Evolutionary conservation across 2,888 invertebrate species (phyloP), one percentile per base, ranked within the genome.

Genomic region (Temnothorax rugatulus): DNA sequence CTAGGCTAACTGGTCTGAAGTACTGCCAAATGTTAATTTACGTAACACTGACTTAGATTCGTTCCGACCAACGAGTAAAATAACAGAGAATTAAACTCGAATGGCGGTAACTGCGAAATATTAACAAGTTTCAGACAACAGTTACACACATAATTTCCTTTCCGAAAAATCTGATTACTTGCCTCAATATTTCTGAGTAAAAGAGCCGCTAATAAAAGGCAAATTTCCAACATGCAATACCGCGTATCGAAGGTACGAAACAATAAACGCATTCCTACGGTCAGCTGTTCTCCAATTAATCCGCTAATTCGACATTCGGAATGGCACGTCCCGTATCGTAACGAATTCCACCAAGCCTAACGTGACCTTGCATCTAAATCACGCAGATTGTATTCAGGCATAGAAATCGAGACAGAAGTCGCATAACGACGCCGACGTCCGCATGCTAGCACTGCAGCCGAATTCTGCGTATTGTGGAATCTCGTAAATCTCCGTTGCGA

Each of bases 11-110:
- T 63, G 52, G 41, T 59, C 68, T 87, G 89, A 89, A 86, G 68
- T 75, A 75, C 61, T 84, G 90, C 90, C 90, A 88, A 90, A 85
- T 85, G 59, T 66, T 75, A 86, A 88, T 88, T 89, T 90, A 88
- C 88, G 86, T 90, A 90, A 89, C 86, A 82, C 38, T 64, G 81
- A 44, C 86, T 81, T 44, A 59, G 47, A 81, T 73, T 71, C 44
- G 7, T 54, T 34, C 25, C 34, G 38, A 25, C 18, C 44, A 25
- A n/a, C 41, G 21, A 34, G 44, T 73, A 73, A 81, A 73, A 79
- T 59, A 59, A 34, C 4, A 47, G 18, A 73, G 59, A 73, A 59
- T 38, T 1, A 59, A 18, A 47, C 25, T 29, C n/a, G 4, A 25
- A 50, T 18, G 4, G 8, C 13, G 1, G 13, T 21, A 15, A 68